phyloP scores from a whole-genome alignment of 2,888 invertebrate species.

The Chloromyia formosa region DNA sequence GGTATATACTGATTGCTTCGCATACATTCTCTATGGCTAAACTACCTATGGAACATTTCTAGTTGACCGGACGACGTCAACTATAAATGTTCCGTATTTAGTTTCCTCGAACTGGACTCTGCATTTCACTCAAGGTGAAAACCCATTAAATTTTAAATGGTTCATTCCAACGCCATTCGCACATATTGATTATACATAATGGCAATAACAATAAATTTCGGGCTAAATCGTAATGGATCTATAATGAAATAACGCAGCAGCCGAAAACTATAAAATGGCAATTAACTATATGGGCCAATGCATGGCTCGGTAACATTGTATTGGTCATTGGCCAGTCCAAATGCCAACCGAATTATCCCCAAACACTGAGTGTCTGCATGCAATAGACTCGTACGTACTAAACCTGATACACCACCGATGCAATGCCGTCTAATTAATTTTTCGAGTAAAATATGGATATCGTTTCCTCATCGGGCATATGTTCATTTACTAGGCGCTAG shows the following conservation, averaged over 20 bases:
- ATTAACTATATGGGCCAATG: slow-evolving; percentile 23
- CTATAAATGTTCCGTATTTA: too few relatives aligned
- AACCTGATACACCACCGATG: neutral
- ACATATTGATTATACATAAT: slow-evolving; percentile 23
- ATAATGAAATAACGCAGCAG: slow-evolving; percentile 24
- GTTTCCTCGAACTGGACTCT: too few relatives aligned
- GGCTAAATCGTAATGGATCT: slow-evolving; percentile 4
- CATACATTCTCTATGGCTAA: too few relatives aligned
- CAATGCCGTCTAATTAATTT: neutral
- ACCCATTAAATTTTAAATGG: neutral
- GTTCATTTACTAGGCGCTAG: neutral
- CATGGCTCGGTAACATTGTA: neutral
- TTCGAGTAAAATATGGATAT: neutral
- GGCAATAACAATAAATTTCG: slow-evolving; percentile 27
- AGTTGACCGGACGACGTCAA: too few relatives aligned
- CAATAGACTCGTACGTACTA: neutral
- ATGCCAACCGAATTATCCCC: neutral
- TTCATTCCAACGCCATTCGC: neutral
- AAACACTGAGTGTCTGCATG: neutral
- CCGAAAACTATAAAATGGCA: slow-evolving; percentile 34
- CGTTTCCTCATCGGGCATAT: neutral
- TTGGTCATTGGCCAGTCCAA: neutral
- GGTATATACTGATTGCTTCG: too few relatives aligned
- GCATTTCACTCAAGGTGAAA: too few relatives aligned
- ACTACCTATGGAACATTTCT: too few relatives aligned